These are phyloP conservation scores for Notothenia rossii DNA, from an alignment of 2,113 vertebrate genomes.

Conservation along the genomic window DNA sequence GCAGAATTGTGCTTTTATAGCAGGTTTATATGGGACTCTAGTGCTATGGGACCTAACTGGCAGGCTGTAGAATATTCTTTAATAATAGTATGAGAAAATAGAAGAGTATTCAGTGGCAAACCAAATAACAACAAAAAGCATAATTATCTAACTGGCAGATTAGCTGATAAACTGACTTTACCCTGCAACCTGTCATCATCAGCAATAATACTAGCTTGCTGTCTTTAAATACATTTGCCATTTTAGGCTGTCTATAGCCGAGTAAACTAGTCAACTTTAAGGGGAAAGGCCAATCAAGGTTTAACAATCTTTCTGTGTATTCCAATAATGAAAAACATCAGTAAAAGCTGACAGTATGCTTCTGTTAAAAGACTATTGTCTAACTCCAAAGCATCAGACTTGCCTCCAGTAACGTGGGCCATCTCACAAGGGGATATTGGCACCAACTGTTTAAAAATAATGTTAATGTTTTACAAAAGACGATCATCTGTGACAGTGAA, in stretches of 20 bases:
- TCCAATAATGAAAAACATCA: conserved; percentile 29
- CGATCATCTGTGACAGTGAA: conserved; percentile 35
- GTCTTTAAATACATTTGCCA: too few relatives aligned
- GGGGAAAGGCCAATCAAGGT: too few relatives aligned
- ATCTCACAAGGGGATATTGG: conserved; percentile 8
- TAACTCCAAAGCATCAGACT: neutral
- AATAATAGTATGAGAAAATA: too few relatives aligned
- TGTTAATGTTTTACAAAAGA: neutral
- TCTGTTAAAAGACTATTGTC: conserved; percentile 37
- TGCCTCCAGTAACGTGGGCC: neutral
- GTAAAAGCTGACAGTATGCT: conserved; percentile 49
- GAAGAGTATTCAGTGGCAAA: too few relatives aligned
- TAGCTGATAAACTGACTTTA: too few relatives aligned
- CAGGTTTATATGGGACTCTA: conserved; percentile 16
- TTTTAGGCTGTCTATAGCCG: too few relatives aligned
- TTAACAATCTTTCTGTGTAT: conserved; percentile 4
- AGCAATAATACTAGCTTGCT: too few relatives aligned
- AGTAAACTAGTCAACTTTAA: too few relatives aligned
- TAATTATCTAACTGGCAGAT: too few relatives aligned
- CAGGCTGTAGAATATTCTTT: neutral
- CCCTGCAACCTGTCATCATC: too few relatives aligned
- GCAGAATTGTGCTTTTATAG: conserved; percentile 37
- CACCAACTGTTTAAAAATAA: conserved; percentile 29
- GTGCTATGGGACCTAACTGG: conserved; percentile 13
- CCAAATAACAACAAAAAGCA: too few relatives aligned